phyloP scores from a whole-genome alignment of 2,888 invertebrate species.

The Acanthosoma haemorrhoidale region DNA sequence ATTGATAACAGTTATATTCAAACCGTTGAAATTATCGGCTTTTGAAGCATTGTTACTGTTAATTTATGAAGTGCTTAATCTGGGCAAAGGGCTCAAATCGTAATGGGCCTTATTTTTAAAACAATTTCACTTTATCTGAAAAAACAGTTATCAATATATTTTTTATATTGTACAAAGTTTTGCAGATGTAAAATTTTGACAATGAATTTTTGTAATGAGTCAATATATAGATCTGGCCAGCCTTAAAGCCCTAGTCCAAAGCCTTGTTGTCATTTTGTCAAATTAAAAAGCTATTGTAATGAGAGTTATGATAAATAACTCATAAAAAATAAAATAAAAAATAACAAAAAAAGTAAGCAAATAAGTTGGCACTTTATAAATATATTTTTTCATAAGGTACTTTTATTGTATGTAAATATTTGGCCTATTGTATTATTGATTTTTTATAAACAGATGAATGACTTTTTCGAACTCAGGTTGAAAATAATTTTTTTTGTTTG shows the following conservation, averaged over 20 bases:
- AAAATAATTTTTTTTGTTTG: neutral
- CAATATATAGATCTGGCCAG: constrained; percentile 18
- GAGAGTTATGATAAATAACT: constrained; percentile 3
- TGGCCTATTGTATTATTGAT: constrained; percentile 8
- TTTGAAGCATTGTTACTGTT: constrained; percentile 14
- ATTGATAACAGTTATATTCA: neutral
- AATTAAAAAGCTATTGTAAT: constrained; percentile 23
- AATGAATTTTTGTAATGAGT: constrained; percentile 16
- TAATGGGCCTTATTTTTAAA: constrained; percentile 24
- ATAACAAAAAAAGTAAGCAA: neutral
- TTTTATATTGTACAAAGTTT: constrained; percentile 28
- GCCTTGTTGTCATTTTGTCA: constrained; percentile 29
- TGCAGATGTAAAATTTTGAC: constrained; percentile 16
- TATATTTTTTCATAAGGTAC: constrained; percentile 36
- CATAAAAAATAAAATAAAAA: neutral
- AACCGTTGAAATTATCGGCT: constrained; percentile 17
- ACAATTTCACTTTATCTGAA: constrained; percentile 2
- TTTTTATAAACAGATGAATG: constrained; percentile 1
- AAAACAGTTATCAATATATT: constrained; percentile 23
- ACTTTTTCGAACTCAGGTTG: constrained; percentile 8
- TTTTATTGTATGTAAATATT: constrained; percentile 32
- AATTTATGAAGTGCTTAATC: constrained; percentile 19
- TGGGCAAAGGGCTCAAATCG: constrained; percentile 26
- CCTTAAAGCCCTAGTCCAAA: constrained; percentile 29
- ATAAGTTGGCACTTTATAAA: constrained; percentile 37